Evolutionary conservation across 2,797 vertebrate species (phyloP).

Genomic region (Xiphorhynchus erythropygius): DNA sequence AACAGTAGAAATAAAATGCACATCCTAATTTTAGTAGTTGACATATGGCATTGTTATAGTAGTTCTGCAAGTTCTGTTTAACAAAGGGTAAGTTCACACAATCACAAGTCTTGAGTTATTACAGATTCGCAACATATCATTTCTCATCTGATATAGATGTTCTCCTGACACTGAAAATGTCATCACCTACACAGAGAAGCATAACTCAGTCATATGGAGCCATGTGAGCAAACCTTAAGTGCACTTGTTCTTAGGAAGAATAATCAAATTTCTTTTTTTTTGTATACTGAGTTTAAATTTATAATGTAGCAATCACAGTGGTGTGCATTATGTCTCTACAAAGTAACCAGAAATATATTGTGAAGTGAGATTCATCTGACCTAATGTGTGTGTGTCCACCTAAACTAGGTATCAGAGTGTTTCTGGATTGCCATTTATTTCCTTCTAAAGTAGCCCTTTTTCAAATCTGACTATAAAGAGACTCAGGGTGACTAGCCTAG

Average conservation of each 20-base stretch:
- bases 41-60: not conserved
- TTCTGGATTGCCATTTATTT: not conserved
- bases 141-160: not conserved
- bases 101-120: not conserved
- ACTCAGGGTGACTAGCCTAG: not conserved
- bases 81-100: constrained; percentile 4
- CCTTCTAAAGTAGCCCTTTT: not conserved
- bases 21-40: not conserved
- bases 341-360: not conserved
- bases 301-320: not conserved
- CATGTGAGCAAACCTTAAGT: not conserved
- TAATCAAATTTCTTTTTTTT: not conserved
- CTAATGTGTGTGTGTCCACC: not conserved
- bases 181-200: not conserved
- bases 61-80: not conserved
- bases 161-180: constrained; percentile 8
- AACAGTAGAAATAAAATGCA: not conserved
- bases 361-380: not conserved
- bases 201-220: not conserved
- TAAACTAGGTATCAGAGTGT: not conserved
- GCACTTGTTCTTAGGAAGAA: not conserved
- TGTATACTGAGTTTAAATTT: not conserved
- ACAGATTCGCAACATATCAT: not conserved
- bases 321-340: not conserved
- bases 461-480: not conserved